Evolutionary conservation across 2,113 vertebrate species (phyloP).

Genomic region (Grammatotria lemairii): DNA sequence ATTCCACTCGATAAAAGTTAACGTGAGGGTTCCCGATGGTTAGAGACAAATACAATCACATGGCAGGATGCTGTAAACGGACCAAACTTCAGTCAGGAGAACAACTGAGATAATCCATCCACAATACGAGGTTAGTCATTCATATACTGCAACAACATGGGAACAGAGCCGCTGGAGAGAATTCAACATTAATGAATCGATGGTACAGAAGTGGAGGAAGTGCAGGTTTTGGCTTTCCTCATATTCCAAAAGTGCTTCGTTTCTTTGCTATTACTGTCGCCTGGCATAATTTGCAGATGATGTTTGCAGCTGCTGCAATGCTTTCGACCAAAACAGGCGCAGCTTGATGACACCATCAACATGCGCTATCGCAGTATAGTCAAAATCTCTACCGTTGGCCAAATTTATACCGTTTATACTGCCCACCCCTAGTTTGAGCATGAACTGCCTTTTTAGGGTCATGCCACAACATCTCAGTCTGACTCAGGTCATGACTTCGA

Average conservation of each 20-base stretch:
- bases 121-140: rapidly evolving
- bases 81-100: neutral
- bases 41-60: rapidly evolving
- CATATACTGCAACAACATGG: rapidly evolving
- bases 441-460: neutral
- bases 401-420: neutral
- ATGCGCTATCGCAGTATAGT: neutral
- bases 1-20: rapidly evolving
- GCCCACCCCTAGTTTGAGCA: neutral
- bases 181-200: neutral
- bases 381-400: neutral
- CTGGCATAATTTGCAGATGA: neutral
- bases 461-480: neutral
- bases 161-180: rapidly evolving
- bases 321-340: neutral
- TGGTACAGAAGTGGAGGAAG: neutral
- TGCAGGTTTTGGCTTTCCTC: rapidly evolving
- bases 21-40: rapidly evolving
- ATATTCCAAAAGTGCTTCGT: neutral
- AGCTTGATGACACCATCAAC: neutral
- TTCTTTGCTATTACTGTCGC: neutral
- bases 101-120: neutral
- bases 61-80: neutral
- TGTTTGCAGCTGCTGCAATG: neutral
- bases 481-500: neutral